Evolutionary conservation across 2,888 invertebrate species (phyloP).

Genomic region (Eristalinus sepulchralis): DNA sequence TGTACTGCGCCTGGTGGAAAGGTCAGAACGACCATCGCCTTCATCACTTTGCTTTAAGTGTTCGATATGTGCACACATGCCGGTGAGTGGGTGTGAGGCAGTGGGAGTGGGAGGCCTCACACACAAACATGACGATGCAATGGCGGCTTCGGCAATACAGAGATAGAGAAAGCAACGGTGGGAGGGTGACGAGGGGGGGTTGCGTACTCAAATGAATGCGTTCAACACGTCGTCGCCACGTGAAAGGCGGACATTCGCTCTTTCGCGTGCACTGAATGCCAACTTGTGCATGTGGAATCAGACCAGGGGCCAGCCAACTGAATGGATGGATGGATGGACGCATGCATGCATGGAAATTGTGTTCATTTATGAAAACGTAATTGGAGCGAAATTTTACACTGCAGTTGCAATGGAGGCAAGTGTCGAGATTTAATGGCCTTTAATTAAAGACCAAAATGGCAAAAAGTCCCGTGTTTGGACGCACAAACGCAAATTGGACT

Average conservation of each 20-base stretch:
- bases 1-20: neutral
- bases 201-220: slow-evolving; percentile 53
- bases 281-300: slow-evolving; percentile 50
- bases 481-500: neutral
- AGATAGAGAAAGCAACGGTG: neutral
- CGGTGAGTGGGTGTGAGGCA: neutral
- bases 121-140: too few relatives aligned
- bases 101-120: slow-evolving; percentile 9
- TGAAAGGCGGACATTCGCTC: slow-evolving; percentile 40
- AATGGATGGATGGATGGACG: slow-evolving; percentile 38
- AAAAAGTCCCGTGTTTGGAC: neutral
- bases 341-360: slow-evolving; percentile 47
- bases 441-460: slow-evolving; percentile 40
- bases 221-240: slow-evolving; percentile 57
- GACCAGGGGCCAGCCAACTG: slow-evolving; percentile 28
- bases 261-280: slow-evolving; percentile 52
- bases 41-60: neutral
- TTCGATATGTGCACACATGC: neutral
- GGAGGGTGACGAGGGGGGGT: too few relatives aligned
- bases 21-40: neutral
- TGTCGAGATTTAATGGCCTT: slow-evolving; percentile 48
- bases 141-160: neutral
- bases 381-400: slow-evolving; percentile 54
- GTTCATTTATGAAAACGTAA: slow-evolving; percentile 56
- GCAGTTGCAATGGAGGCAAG: slow-evolving; percentile 22